Conservation (phyloP, 2,113 vertebrate genomes). For the Dendrocopos noguchii region DNA sequence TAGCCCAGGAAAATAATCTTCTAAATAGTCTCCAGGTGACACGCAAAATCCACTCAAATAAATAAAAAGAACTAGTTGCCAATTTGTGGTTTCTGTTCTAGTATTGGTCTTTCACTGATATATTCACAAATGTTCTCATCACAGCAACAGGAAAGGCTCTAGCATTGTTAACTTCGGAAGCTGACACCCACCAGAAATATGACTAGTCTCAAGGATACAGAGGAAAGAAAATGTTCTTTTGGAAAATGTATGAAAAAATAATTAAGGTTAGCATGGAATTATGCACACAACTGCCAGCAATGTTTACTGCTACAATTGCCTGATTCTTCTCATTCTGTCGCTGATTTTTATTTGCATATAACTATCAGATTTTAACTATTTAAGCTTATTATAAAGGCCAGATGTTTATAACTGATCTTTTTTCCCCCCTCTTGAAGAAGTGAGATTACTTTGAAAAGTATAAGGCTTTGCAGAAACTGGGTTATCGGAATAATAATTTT, state of each 20-base stretch:
- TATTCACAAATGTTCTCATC: background rate
- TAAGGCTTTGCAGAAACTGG: background rate
- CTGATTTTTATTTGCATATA: slow-evolving; percentile 16
- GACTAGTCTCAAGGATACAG: background rate
- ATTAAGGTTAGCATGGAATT: background rate
- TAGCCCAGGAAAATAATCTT: slow-evolving; percentile 64
- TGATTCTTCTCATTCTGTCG: background rate
- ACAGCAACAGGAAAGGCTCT: background rate
- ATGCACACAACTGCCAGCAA: background rate
- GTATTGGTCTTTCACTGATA: background rate
- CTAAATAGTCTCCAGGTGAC: slow-evolving; percentile 78
- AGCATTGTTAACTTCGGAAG: background rate
- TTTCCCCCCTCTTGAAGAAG: background rate
- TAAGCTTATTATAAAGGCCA: slow-evolving; percentile 29
- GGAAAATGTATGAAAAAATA: background rate
- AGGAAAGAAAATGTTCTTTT: background rate
- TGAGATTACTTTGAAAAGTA: background rate
- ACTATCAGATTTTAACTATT: slow-evolving; percentile 33
- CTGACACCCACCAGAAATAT: background rate
- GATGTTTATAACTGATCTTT: background rate
- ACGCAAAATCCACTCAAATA: slow-evolving; percentile 64
- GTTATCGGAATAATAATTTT: background rate
- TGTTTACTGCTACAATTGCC: background rate
- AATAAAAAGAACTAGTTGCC: slow-evolving; percentile 70
- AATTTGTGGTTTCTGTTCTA: slow-evolving; percentile 44